Evolutionary conservation across 2,113 vertebrate genomes (phyloP), one percentile per base, ranked within the genome.

Genomic region (Amblyornis subalaris): DNA sequence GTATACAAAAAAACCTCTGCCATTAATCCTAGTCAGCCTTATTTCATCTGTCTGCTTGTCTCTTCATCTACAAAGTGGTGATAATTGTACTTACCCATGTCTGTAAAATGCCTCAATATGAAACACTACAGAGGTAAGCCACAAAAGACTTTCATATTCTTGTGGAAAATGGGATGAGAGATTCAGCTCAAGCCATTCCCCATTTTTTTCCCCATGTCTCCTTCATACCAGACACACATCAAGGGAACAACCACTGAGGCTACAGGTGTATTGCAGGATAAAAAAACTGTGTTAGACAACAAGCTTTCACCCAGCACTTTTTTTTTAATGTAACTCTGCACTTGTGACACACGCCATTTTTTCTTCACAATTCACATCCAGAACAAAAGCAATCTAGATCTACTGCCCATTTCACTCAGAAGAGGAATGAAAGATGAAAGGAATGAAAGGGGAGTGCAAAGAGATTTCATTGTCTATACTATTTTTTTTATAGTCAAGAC

Each of bases 41-140:
- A 64, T 64, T 74, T 83, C 47, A 76, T 10, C 65, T 85, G 40
- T 54, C 55, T 96, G 70, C 58, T 55, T 85, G 42, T 8, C 57
- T 60, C 80, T 70, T 38, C 19, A n/a, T 9, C 57, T 86, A 57
- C 38, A 80, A 74, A 90, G 61, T 9, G 19, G 35, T 48, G 60
- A 51, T 28, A 77, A 53, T 80, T 55, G 57, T 94, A 96, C 96
- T 96, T 97, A 95, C 96, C 96, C 29, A 26, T 9, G 25, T 36
- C 76, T 91, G 78, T 36, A 72, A 88, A 88, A 77, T 72, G 61
- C 60, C 88, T 90, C 91, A 91, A 6, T 29, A 81, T 33, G 48
- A 91, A 94, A 83, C 75, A 88, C 76, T 89, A 95, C n/a, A 81
- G 53, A 90, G 70, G 85, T 61, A 83, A 95, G 73, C 22, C 69